Evolutionary conservation across 1,140 invertebrate species (phyloP).

Genomic region (Halictus rubicundus): DNA sequence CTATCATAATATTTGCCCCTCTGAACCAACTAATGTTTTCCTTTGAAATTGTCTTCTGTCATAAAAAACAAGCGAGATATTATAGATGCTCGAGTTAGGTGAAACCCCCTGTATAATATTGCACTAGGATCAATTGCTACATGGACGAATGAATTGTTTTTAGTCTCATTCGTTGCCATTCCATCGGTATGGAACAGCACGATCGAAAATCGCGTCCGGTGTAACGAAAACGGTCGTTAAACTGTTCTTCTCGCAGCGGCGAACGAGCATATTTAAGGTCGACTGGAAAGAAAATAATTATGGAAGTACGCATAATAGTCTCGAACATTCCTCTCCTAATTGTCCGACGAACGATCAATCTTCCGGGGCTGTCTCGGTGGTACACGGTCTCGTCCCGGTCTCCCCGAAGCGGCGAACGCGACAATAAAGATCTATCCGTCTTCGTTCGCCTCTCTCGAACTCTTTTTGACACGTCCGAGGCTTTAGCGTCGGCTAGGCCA

Average conservation of each 20-base stretch:
- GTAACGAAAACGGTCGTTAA: not conserved
- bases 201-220: too few species aligned
- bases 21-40: too few species aligned
- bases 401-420: not conserved
- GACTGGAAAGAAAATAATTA: not conserved
- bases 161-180: too few species aligned
- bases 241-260: not conserved
- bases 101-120: too few species aligned
- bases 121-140: too few species aligned
- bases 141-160: too few species aligned
- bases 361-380: not conserved
- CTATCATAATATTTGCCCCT: too few species aligned
- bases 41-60: too few species aligned
- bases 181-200: too few species aligned
- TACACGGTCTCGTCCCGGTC: not conserved
- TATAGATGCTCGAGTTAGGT: too few species aligned
- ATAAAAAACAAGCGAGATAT: too few species aligned
- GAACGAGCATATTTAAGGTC: too few species aligned
- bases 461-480: constrained; percentile 33
- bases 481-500: constrained; percentile 29
- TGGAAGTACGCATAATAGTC: not conserved
- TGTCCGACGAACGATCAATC: constrained; percentile 13
- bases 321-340: not conserved
- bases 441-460: constrained; percentile 25
- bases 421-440: constrained; percentile 49